Conservation (phyloP, 2,113 vertebrate species). For the Nymphicus hollandicus region DNA sequence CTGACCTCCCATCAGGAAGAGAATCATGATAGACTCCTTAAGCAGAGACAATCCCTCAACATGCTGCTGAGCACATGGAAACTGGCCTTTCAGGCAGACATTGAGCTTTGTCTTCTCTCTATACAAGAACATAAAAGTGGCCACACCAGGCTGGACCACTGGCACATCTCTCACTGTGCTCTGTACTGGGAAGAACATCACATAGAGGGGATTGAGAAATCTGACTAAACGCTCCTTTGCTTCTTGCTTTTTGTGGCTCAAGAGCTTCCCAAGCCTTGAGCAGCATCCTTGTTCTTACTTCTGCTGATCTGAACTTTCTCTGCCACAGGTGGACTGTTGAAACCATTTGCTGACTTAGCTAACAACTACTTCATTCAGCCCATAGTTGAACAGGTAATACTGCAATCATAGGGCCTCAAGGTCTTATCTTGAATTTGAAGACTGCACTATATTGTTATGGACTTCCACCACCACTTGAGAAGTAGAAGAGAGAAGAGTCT, state of each 20-base stretch:
- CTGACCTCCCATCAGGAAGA: background rate
- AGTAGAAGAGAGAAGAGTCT: background rate
- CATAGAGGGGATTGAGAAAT: background rate
- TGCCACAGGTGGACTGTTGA: background rate
- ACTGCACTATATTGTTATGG: background rate
- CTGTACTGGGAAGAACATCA: background rate
- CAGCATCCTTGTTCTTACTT: background rate
- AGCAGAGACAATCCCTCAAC: background rate
- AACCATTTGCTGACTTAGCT: background rate
- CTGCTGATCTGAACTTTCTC: background rate
- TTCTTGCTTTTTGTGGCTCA: background rate
- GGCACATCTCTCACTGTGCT: background rate
- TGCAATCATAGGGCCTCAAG: fast-evolving
- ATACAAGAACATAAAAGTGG: background rate
- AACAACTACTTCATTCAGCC: background rate
- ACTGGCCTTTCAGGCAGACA: background rate
- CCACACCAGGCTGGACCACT: background rate
- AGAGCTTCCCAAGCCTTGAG: background rate
- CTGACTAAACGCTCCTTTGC: fast-evolving
- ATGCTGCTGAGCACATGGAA: background rate
- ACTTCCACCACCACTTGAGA: background rate
- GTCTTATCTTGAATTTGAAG: background rate
- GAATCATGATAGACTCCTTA: background rate
- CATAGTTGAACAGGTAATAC: background rate
- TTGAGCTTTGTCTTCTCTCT: background rate